Base-by-base conservation (phyloP, 2,888 invertebrate species). In the Chrysolina haemoptera region DNA sequence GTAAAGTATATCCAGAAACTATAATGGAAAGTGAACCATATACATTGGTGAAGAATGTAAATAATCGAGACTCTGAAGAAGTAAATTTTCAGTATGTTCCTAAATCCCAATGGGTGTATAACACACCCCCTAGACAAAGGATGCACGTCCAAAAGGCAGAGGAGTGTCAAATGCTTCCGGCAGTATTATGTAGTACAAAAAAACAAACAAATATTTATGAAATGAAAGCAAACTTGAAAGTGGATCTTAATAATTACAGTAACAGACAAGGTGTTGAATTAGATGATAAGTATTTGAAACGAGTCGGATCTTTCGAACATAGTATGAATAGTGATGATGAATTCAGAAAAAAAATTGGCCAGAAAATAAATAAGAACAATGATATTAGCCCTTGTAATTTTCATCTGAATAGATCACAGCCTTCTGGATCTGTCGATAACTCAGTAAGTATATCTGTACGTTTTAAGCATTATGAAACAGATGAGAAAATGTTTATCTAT, bases 111-210 rank as follows among this genome's bases (percentile, higher is more conserved):
- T 82, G 82, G 82, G 71, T 80, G 2, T 82, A 76, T 68, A 48
- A 73, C n/a, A 82, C 82, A 4, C 82, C 82, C 1, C 76, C 77
- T 6, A 76, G 73, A 65, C 80, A 80, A 71, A 79, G 68, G 71
- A 72, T 81, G 14, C 53, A 46, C 0, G 14, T 70, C 8, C 76
- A 79, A 12, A 65, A 68, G 65, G 14, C 72, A 0, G 75, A 78
- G 43, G 76, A 76, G 3, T 70, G 75, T 35, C 70, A 76, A 27
- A 75, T 82, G n/a, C 76, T 79, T 48, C 77, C 79, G 6, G 82
- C 76, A 14, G 74, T 80, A 22, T 68, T 80, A 22, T 77, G 68
- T 43, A 76, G 68, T 5, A 77, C 67, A 3, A 70, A 76, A 27
- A 76, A 76, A n/a, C 70, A 78, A 41, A 75, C 69, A 9, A 78